Evolutionary conservation across 2,888 invertebrate species (phyloP), one percentile per base, ranked within the genome.

Genomic region (Branchellion lobata): DNA sequence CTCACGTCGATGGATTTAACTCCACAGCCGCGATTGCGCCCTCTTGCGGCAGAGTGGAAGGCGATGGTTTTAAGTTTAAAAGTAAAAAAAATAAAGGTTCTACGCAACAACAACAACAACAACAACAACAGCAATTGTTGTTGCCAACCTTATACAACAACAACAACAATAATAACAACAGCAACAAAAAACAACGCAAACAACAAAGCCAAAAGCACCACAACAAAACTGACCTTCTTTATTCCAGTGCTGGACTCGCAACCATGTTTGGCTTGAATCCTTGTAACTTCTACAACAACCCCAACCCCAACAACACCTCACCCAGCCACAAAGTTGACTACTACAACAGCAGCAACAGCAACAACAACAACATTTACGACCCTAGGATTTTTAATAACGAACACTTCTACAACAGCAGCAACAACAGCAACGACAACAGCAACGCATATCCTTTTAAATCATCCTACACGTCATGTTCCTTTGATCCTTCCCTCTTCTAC

Each of bases 1-100:
- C 85, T 51, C 31, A 85, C 85, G 11, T 83, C 86, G 36, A 84
- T 84, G 73, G 84, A 84, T 73, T 86, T 85, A 82, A 81, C 83
- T 3, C 75, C 79, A 34, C 27, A 24, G 18, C 47, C 31, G 34
- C 61, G 8, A 75, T 71, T 47, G 85, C 84, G 79, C 82, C 84
- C 1, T 82, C 83, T 29, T 80, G 85, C 72, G 85, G 85, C 81
- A 84, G 61, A 86, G 86, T 47, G 81, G 85, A 24, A 81, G 82
- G 14, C 80, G 84, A 40, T 86, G 86, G 82, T 82, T 84, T 78
- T 86, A 86, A 0, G 21, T 24, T 5, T 57, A 57, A 57, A 57
- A 5, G 5, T 8, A 57, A 57, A 57, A 57, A 57, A n/a, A 69
- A 5, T 5, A 69, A 69, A 33, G 3, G n/a, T 29, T 11, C 69